Evolutionary conservation across 2,113 vertebrate genomes (phyloP), one percentile per base, ranked within the genome.

Genomic region (Mustelus asterias): DNA sequence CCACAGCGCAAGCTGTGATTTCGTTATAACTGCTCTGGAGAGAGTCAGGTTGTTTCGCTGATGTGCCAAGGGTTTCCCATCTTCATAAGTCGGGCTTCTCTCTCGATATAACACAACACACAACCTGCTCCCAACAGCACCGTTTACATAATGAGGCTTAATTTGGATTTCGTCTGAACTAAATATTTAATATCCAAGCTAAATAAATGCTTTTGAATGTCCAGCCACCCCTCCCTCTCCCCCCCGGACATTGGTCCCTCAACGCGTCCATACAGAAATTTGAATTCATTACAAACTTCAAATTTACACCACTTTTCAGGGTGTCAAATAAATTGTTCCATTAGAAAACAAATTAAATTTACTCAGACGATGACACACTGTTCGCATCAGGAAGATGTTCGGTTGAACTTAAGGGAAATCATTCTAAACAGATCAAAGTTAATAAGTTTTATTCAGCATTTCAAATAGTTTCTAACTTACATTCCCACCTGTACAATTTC

Each of bases 141-240:
- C 63, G 58, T 60, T 92, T 92, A n/a, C 88, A 92, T 63, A 92
- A 92, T 92, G 58, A 63, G 88, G 88, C 26, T n/a, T 60, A 92
- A 92, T 92, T 63, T 92, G 58, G 29, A 60, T 63, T 92, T 92
- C 29, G n/a, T 92, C 58, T 10, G 33, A 92, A 33, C 18, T 63
- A 92, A 92, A 92, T 92, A 92, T 92, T 92, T 92, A 60, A 92
- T 63, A 60, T 63, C 88, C 54, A n/a, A 92, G 33, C 58, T 16
- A n/a, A 63, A 92, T 29, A 58, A 92, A 37, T 92, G 54, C 48
- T 90, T 90, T 33, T 90, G 48, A 92, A 92, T 92, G 58, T 63
- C 33, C 11, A 63, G 8, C 1, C 41, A 20, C 20, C 4, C 24
- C 29, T 2, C 54, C 88, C 9, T 8, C 29, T 11, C 4, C 14